A percentile compares a stretch with the other conserved stretches of the same genome.
Evolutionary conservation across 1,140 invertebrate genomes (phyloP).

Genomic region (Fragariocoptes setiger): DNA sequence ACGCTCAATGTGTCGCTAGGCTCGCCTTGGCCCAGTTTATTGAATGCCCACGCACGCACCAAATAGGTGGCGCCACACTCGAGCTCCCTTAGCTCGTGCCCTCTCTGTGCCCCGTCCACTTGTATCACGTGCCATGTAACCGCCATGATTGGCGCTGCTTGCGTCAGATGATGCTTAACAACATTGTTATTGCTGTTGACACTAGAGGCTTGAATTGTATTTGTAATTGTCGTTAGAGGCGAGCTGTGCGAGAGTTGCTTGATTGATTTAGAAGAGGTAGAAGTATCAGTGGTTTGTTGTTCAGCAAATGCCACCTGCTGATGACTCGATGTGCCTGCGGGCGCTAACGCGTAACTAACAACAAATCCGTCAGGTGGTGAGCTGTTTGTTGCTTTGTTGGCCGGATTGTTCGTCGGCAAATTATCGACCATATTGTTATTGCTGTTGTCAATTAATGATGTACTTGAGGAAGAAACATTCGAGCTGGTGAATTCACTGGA

Average conservation of each 20-base stretch:
- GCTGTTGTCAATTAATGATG: too few relatives aligned
- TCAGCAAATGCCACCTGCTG: too few relatives aligned
- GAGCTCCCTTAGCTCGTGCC: constrained; percentile 33
- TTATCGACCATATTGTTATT: too few relatives aligned
- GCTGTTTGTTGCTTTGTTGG: constrained; percentile 2
- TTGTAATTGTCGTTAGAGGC: too few relatives aligned
- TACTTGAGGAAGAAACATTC: too few relatives aligned
- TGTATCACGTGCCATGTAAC: constrained; percentile 26
- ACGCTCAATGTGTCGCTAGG: constrained; percentile 16
- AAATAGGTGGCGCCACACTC: constrained; percentile 33
- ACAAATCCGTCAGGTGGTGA: background rate
- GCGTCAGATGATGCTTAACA: background rate
- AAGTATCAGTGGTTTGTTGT: too few relatives aligned
- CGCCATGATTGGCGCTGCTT: constrained; percentile 15
- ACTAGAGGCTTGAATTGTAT: too few relatives aligned
- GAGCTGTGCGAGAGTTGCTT: too few relatives aligned
- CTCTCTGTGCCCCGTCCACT: constrained; percentile 28
- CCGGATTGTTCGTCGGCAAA: background rate
- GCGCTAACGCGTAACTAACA: background rate
- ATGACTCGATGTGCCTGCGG: too few relatives aligned
- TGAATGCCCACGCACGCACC: constrained; percentile 19
- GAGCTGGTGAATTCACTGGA: too few relatives aligned
- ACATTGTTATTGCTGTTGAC: too few relatives aligned
- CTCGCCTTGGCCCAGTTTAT: constrained; percentile 16
- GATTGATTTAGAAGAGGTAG: too few relatives aligned